Conservation (phyloP, 2,888 invertebrate species). For the Scaptodrosophila latifasciaeformis region DNA sequence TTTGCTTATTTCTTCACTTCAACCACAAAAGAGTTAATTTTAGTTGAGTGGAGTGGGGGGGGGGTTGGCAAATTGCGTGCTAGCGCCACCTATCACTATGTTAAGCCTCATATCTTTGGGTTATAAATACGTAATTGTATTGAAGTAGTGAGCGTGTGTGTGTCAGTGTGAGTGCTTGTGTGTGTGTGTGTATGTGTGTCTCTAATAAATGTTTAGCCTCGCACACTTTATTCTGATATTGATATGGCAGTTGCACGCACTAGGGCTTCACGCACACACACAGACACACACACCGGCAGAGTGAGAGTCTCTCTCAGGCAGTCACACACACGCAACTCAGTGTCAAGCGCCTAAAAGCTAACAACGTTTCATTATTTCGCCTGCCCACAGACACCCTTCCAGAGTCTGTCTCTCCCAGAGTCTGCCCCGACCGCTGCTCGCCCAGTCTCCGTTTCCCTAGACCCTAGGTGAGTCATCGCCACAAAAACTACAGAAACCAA, state of each 20-base stretch:
- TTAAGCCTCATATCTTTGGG: no score
- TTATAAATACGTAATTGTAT: no score
- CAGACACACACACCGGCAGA: no score
- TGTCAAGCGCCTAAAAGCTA: conserved; percentile 22
- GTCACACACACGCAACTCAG: conserved; percentile 32
- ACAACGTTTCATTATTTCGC: conserved; percentile 8
- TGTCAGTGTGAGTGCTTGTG: conserved; percentile 22
- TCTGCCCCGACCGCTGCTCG: background rate
- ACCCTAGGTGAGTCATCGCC: conserved; percentile 46
- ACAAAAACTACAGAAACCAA: no score
- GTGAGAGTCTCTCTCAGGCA: background rate
- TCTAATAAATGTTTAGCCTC: background rate
- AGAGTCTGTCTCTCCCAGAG: background rate
- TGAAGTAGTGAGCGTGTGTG: no score
- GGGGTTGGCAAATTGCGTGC: conserved; percentile 32
- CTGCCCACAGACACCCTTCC: background rate
- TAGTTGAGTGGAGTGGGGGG: background rate
- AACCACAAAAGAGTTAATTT: no score
- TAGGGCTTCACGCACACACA: conserved; percentile 16
- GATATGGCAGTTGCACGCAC: conserved; percentile 65
- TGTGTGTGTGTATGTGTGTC: conserved; percentile 9
- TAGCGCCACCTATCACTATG: conserved; percentile 41
- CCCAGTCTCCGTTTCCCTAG: background rate
- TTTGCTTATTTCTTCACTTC: no score
- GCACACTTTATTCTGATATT: conserved; percentile 48